Evolutionary conservation across 2,113 vertebrate genomes (phyloP).

Genomic region (Leptodactylus fuscus): DNA sequence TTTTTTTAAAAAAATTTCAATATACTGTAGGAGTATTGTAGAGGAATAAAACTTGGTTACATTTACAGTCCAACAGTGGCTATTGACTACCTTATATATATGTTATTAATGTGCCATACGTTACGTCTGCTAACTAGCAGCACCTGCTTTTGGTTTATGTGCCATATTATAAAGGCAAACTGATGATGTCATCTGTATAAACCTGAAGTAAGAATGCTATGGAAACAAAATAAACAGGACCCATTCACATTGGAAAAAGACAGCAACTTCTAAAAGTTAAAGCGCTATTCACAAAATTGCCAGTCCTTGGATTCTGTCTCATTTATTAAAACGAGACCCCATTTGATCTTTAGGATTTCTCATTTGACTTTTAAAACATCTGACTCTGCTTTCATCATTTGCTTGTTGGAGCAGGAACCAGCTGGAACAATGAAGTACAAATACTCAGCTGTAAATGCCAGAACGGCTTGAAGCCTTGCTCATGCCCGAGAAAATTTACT

Average conservation of each 20-base stretch:
- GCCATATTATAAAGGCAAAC: constrained; percentile 31
- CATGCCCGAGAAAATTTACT: constrained; percentile 1
- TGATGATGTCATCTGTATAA: constrained; percentile 47
- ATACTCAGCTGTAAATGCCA: constrained; percentile 21
- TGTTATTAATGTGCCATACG: constrained; percentile 14
- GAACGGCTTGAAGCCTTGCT: constrained; percentile 5
- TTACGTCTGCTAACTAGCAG: constrained; percentile 38
- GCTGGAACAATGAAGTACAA: constrained; percentile 51
- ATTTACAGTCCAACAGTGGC: neutral
- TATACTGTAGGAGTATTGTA: too few species aligned
- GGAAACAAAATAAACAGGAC: constrained; percentile 52
- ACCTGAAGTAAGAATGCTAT: constrained; percentile 27
- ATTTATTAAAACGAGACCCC: constrained; percentile 55
- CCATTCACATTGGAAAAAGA: constrained; percentile 20
- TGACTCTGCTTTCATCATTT: constrained; percentile 48
- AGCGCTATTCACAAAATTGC: constrained; percentile 16
- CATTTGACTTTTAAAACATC: constrained; percentile 59
- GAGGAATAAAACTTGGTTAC: constrained; percentile 16
- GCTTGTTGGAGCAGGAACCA: constrained; percentile 37
- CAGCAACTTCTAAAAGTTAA: constrained; percentile 14
- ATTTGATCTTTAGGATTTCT: constrained; percentile 55
- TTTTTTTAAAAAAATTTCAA: too few species aligned
- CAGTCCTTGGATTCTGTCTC: constrained; percentile 28
- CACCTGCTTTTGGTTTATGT: constrained; percentile 55
- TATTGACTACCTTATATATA: neutral